Evolutionary conservation across 2,888 invertebrate species (phyloP).

Genomic region (Lathronympha strigana): DNA sequence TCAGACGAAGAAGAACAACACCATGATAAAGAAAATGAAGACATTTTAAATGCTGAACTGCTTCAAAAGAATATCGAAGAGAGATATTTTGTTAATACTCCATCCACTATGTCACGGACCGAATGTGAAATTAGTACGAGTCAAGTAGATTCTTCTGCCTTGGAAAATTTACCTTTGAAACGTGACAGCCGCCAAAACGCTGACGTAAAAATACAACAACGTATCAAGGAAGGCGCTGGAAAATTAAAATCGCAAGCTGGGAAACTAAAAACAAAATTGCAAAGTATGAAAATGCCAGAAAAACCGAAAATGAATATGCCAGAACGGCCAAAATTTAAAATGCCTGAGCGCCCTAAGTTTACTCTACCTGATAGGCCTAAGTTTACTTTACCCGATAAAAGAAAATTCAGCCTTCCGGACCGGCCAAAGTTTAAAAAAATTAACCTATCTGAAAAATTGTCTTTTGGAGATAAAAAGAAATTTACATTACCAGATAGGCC

Average conservation of each 20-base stretch:
- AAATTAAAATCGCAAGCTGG: slow-evolving; percentile 88
- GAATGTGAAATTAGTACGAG: slow-evolving; percentile 87
- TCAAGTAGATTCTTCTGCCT: slow-evolving; percentile 87
- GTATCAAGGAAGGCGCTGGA: slow-evolving; percentile 88
- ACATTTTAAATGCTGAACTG: slow-evolving; percentile 75
- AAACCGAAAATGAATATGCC: slow-evolving; percentile 85
- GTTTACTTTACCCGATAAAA: slow-evolving; percentile 83
- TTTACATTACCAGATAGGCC: slow-evolving; percentile 86
- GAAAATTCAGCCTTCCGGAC: slow-evolving; percentile 87
- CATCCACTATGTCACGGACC: slow-evolving; percentile 85
- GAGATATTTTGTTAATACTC: slow-evolving; percentile 84
- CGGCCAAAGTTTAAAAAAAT: slow-evolving; percentile 81
- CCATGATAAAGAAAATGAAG: slow-evolving; percentile 68
- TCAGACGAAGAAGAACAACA: slow-evolving; percentile 77
- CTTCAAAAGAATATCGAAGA: slow-evolving; percentile 87
- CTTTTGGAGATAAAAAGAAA: slow-evolving; percentile 84
- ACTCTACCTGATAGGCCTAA: slow-evolving; percentile 84
- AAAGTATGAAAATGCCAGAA: slow-evolving; percentile 84
- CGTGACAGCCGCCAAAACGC: slow-evolving; percentile 82
- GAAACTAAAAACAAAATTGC: slow-evolving; percentile 87
- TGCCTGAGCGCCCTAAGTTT: slow-evolving; percentile 83
- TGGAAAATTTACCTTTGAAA: slow-evolving; percentile 86
- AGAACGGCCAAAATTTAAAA: slow-evolving; percentile 78
- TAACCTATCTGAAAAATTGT: slow-evolving; percentile 81
- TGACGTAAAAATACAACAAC: slow-evolving; percentile 86